These are phyloP conservation scores for Camelus bactrianus DNA, from an alignment of 2,113 vertebrate species.

Conservation along the genomic window DNA sequence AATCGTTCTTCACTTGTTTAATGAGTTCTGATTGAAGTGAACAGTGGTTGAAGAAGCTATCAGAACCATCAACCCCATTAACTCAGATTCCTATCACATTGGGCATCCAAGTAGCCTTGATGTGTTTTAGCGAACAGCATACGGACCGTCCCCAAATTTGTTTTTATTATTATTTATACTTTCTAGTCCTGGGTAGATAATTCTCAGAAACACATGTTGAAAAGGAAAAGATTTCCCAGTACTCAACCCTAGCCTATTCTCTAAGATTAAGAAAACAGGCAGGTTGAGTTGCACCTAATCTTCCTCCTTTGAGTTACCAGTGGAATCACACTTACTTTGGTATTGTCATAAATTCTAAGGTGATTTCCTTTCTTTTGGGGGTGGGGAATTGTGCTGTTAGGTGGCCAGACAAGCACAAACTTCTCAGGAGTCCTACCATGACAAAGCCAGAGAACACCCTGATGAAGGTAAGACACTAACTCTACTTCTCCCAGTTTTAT, in stretches of 20 bases:
- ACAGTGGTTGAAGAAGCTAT: neutral
- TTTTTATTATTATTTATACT: neutral
- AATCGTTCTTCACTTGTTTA: conserved; percentile 31
- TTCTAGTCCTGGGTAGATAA: neutral
- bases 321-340: neutral
- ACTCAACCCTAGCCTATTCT: neutral
- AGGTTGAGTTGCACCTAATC: neutral
- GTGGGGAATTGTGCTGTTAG: conserved; percentile 84
- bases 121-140: conserved; percentile 48
- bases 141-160: neutral
- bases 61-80: conserved; percentile 58
- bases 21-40: conserved; percentile 9
- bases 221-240: neutral
- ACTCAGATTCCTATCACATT: conserved; percentile 25
- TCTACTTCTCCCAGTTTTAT: neutral
- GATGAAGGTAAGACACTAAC: conserved; percentile 93
- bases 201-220: neutral
- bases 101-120: conserved; percentile 59
- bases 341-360: conserved; percentile 44
- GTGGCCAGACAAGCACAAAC: conserved; percentile 94
- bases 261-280: neutral
- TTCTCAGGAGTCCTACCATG: conserved; percentile 95
- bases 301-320: neutral
- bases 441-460: conserved; percentile 96
- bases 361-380: conserved; percentile 75